Conservation (phyloP, 2,113 vertebrate species). For the Bubo bubo region DNA sequence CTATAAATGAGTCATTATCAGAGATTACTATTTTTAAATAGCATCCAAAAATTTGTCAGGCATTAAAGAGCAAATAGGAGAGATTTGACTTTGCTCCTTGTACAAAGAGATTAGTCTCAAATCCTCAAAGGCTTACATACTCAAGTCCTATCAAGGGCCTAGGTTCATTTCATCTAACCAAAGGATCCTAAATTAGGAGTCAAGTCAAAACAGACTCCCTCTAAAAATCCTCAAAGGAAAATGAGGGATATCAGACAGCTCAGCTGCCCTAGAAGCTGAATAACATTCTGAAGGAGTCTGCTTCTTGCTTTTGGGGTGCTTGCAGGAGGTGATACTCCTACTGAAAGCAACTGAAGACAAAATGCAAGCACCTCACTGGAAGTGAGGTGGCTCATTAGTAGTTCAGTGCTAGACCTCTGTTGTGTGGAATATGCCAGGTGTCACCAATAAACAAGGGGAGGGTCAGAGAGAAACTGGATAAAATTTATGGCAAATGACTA, state of each 20-base stretch:
- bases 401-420: background rate
- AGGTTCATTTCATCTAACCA: background rate
- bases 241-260: background rate
- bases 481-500: background rate
- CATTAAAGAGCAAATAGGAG: background rate
- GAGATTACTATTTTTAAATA: background rate
- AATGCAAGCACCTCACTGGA: background rate
- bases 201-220: background rate
- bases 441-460: background rate
- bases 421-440: background rate
- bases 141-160: background rate
- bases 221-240: background rate
- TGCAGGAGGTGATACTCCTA: accelerated
- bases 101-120: background rate
- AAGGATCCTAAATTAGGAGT: background rate
- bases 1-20: background rate
- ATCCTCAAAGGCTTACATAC: background rate
- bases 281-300: background rate
- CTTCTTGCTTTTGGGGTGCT: background rate
- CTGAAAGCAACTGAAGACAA: background rate
- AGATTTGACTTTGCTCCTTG: background rate
- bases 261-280: background rate
- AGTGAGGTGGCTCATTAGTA: accelerated
- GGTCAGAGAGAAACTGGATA: background rate
- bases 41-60: background rate